Evolutionary conservation across 1,140 invertebrate species (phyloP).

Genomic region (Sycobia sp.): DNA sequence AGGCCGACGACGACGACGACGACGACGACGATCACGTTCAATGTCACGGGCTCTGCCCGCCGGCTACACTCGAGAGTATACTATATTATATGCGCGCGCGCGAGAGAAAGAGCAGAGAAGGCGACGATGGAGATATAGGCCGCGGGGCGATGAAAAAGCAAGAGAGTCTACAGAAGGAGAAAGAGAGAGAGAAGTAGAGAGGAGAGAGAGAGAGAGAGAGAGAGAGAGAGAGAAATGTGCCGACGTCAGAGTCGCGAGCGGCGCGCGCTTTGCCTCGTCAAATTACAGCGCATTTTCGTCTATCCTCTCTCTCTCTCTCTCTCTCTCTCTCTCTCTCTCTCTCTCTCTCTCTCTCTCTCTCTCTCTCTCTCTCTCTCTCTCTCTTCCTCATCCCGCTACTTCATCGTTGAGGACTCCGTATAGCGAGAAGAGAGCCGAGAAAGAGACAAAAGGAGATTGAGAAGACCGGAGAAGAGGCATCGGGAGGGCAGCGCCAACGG

Average conservation of each 20-base stretch:
- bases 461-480: neutral
- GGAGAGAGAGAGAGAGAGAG: too few species aligned
- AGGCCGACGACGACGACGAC: neutral
- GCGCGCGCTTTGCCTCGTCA: constrained; percentile 20
- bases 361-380: too few species aligned
- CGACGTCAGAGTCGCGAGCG: constrained; percentile 17
- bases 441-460: neutral
- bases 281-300: constrained; percentile 29
- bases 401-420: too few species aligned
- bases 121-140: neutral
- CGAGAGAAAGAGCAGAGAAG: neutral
- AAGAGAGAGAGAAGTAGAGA: too few species aligned
- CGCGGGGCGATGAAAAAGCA: constrained; percentile 16
- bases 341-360: too few species aligned
- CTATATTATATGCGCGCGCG: too few species aligned
- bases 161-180: neutral
- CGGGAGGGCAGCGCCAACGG: neutral
- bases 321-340: too few species aligned
- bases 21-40: neutral
- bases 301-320: neutral
- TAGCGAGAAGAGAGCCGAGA: neutral
- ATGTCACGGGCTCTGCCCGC: constrained; percentile 26
- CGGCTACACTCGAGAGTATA: too few species aligned
- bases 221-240: constrained; percentile 1
- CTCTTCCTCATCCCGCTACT: too few species aligned